Conservation (phyloP, 2,797 vertebrate species). For the Sylvia borin region DNA sequence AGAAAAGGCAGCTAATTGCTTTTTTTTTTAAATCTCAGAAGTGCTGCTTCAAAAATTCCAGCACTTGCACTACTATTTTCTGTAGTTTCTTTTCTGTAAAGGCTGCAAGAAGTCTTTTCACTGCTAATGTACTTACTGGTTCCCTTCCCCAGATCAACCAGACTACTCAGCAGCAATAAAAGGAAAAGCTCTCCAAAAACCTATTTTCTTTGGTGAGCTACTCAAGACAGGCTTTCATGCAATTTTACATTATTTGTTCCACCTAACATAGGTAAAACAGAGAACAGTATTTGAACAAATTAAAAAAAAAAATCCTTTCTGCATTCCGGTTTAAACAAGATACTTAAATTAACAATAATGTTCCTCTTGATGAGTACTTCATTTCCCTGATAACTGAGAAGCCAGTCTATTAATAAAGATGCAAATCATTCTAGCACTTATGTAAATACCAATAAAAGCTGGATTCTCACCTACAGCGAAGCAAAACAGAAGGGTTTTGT, state of each 20-base stretch:
- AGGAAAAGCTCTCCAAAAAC: not conserved
- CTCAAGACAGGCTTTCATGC: not conserved
- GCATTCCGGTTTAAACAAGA: not conserved
- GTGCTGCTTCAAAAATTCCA: not conserved
- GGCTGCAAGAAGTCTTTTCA: not conserved
- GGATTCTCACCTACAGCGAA: not conserved
- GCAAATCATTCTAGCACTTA: not conserved
- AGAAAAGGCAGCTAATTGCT: not conserved
- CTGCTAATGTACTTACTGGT: not conserved
- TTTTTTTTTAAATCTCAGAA: not conserved
- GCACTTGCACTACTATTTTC: not conserved
- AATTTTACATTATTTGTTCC: not conserved
- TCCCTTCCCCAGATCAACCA: not conserved
- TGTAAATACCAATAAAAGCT: not conserved
- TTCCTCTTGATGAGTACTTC: not conserved
- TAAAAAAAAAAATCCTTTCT: not conserved
- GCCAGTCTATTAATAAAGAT: not conserved
- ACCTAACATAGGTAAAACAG: not conserved
- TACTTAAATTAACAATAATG: not conserved
- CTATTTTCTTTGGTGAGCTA: not conserved
- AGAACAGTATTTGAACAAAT: not conserved
- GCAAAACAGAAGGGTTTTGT: not conserved
- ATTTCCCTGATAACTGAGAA: constrained; percentile 5
- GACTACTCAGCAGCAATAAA: not conserved
- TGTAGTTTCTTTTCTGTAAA: not conserved